Base-by-base conservation (phyloP, 2,113 vertebrate genomes). In the Salminus brasiliensis region DNA sequence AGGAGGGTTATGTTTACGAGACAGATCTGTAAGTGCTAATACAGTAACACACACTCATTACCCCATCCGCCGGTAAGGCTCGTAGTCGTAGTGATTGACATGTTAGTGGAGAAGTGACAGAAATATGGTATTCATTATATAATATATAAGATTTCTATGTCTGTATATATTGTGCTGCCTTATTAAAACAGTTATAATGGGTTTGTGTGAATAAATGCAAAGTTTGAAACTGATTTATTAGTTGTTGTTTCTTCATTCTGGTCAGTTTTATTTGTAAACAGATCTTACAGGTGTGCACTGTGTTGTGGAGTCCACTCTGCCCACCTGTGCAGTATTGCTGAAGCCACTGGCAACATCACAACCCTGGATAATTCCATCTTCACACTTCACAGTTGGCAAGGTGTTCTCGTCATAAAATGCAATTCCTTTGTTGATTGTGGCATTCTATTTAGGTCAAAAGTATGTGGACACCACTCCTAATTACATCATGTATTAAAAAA, bases 141-240 rank as follows among this genome's bases (percentile, higher is more conserved):
- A 52, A 49, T 78, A 69, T 79, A 68, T 62, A 79, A 75, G 63
- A 67, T 25, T 18, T 32, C 0, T 32, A 3, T 71, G 59, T 63
- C 39, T 74, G 90, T 92, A 91, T 93, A 92, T 91, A 88, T 89
- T 91, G 89, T 91, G 89, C 85, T 92, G 90, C 90, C 85, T 93
- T 92, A 91, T 85, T 91, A 85, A 83, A 90, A 83, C 85, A 86
- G 86, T 84, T 91, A 88, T 91, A 90, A 86, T 84, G 82, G 88
- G 90, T 91, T 87, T 88, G 89, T 93, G 89, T 92, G 90, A 93
- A 92, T 92, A 93, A 93, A 93, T 89, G 79, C 83, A 90, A 88
- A 85, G 57, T 63, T 78, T 41, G 68, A 67, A 72, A 30, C 23
- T 29, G 1, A 21, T 34, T 63, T 0, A 36, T 60, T 0, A 23